These are phyloP conservation scores for Engystomops pustulosus DNA, from an alignment of 2,113 vertebrate species.

Conservation along the genomic window DNA sequence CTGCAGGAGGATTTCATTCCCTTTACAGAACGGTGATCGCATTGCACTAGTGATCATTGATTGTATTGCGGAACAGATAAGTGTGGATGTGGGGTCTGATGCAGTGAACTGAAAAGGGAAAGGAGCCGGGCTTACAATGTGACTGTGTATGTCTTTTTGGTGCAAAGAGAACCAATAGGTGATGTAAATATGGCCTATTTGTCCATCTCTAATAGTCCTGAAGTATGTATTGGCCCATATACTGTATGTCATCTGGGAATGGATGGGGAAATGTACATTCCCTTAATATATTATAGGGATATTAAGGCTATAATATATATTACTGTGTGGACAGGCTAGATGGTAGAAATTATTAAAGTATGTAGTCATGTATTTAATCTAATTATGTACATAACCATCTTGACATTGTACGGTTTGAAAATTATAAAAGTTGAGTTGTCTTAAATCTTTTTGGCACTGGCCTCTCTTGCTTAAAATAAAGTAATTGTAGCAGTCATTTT, in stretches of 20 bases:
- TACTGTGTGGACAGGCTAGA: neutral
- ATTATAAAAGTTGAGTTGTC: neutral
- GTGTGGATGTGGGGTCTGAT: neutral
- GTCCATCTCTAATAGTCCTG: no score
- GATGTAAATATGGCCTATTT: no score
- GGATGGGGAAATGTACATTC: no score
- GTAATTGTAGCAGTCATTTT: neutral
- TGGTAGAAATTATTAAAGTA: no score
- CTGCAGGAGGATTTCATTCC: neutral
- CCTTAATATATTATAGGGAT: neutral
- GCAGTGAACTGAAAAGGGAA: no score
- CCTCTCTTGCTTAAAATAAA: neutral
- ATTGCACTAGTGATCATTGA: neutral
- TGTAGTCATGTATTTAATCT: neutral
- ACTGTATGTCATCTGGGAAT: no score
- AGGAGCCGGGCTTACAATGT: no score
- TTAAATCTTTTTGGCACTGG: conserved; percentile 1
- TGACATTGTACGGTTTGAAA: conserved; percentile 2
- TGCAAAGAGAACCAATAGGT: no score
- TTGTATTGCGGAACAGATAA: neutral
- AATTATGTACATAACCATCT: neutral
- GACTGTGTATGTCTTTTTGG: no score
- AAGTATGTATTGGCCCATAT: no score
- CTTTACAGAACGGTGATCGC: neutral
- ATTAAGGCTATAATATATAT: no score